Conservation (phyloP, 2,888 invertebrate genomes). For the Sarcophaga caerulescens region DNA sequence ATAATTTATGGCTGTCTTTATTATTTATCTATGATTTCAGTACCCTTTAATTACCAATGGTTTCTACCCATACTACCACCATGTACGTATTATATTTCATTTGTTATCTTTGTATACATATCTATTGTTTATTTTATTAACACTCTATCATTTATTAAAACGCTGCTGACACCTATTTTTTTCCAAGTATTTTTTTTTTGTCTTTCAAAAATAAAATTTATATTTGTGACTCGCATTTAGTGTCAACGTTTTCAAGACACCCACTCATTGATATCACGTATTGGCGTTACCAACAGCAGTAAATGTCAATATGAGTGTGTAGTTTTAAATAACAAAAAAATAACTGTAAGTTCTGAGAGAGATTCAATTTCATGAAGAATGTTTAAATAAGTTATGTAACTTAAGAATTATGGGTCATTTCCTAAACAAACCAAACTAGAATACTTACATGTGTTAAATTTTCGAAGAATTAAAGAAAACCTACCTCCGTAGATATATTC, state of each 20-base stretch:
- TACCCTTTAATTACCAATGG: conserved; percentile 43
- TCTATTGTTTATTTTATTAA: conserved; percentile 38
- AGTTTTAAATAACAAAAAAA: conserved; percentile 41
- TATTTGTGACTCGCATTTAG: conserved; percentile 41
- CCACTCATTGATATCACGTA: conserved; percentile 42
- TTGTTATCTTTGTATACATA: conserved; percentile 4
- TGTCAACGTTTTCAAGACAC: conserved; percentile 47
- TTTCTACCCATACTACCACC: neutral
- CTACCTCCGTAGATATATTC: neutral
- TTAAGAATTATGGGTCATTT: neutral
- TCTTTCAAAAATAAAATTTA: conserved; percentile 25
- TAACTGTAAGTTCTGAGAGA: conserved; percentile 16
- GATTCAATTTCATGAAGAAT: neutral
- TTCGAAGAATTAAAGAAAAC: neutral
- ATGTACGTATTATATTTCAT: neutral
- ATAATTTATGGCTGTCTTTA: conserved; percentile 18
- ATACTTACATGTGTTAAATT: neutral
- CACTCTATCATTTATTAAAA: conserved; percentile 48
- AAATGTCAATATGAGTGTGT: conserved; percentile 46
- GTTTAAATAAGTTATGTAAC: neutral
- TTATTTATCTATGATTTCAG: conserved; percentile 36
- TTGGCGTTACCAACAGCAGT: conserved; percentile 19
- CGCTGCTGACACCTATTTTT: conserved; percentile 47
- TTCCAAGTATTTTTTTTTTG: neutral
- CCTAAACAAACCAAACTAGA: neutral